Base-by-base conservation (phyloP, 1,140 invertebrate species). In the Solenopsis fugax region DNA sequence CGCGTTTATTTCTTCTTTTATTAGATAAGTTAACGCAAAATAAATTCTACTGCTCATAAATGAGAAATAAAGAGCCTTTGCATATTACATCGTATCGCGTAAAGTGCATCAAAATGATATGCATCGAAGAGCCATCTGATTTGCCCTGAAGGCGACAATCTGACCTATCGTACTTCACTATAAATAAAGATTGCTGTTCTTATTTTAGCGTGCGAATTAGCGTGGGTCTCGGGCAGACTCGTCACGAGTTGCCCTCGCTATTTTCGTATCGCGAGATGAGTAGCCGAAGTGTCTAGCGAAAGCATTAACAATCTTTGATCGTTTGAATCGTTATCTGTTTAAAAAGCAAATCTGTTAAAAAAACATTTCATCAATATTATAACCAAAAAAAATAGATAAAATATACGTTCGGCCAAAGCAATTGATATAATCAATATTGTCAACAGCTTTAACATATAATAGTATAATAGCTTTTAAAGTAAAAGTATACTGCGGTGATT, bases 131-230 rank as follows among this genome's bases (percentile, higher is more conserved):
- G 21, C 60, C 24, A 65, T 85, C 37, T 69, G 65, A 86, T 87
- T 89, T 90, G 60, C 58, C 54, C 64, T 50, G 62, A 76, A 75
- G 80, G 52, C 75, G 80, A 89, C 87, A 89, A 90, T 91, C 52
- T 90, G 87, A 91, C 90, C 90, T 91, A 90, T 91, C 87, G 90
- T 76, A 87, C 80, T 81, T 89, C 16, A 60, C 71, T 93, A 93
- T 93, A 93, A 92, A 93, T 93, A 93, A 93, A 91, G 85, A 85
- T 89, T 87, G 87, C 69, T 65, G 91, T 71, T 91, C 91, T 92
- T 92, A 92, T 92, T 92, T 92, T 93, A 93, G 92, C 88, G 78
- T 86, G 85, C 85, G 82, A 93, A 93, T 93, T 91, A 92, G 91
- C 90, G 92, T 92, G 91, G 91, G 91, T 91, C 91, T 92, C 91